Base-by-base conservation (phyloP, 2,888 invertebrate genomes). In the Pachliopta kotzebuea region DNA sequence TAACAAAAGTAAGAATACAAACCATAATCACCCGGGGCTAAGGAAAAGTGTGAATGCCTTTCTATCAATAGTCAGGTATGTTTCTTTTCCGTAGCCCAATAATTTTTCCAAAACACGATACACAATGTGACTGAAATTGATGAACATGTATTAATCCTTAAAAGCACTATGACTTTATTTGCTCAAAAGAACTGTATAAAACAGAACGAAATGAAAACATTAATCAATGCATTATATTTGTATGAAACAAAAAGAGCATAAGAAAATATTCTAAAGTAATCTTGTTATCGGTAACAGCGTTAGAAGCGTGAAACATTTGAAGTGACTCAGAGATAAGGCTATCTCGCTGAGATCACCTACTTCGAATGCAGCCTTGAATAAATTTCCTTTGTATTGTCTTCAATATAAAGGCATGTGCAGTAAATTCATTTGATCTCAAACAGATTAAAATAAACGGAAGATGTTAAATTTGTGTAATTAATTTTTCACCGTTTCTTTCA, bases 251-350 rank as follows among this genome's bases (percentile, higher is more conserved):
- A 18, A 54, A 17, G 53, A 54, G 24, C 2, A 18, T 24, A 31
- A 65, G 65, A 58, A 65, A 62, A 60, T 60, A 62, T 58, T 61
- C 49, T 49, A 21, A 61, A 54, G 58, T 29, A 65, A 58, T 61
- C 58, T 65, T 23, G 54, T 57, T 62, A 60, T 62, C 62, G 57
- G 26, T 56, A 59, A 56, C 60, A 56, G 45, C 54, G 60, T 29
- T 58, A 53, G 63, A 60, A 62, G 66, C 66, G 62, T 66, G 66
- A 66, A 66, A 66, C 66, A 63, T 63, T 56, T 54, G 31, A 55
- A 24, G 67, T 86, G 88, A 88, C 69, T 88, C 88, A 88, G 68
- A 81, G 87, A 88, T 87, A 87, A 84, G 79, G 74, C 65, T 79
- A 81, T 84, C 82, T 83, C 73, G 81, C 76, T 85, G 85, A 87